phyloP scores from a whole-genome alignment of 2,888 invertebrate genomes.

The Harmothoe impar region DNA sequence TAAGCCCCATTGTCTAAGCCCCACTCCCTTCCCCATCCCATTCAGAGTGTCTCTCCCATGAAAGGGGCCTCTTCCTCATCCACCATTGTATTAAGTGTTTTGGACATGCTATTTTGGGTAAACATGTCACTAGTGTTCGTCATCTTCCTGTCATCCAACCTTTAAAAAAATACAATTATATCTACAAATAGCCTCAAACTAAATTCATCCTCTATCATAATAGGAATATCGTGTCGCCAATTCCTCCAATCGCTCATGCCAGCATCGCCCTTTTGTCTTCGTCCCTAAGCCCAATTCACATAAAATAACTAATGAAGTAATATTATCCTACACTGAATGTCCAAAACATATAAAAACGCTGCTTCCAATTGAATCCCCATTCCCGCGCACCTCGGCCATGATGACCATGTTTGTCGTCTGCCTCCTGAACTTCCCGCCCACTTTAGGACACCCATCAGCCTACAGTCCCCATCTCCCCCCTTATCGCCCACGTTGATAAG shows the following conservation, averaged over 20 bases:
- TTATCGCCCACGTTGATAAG: conserved; percentile 1
- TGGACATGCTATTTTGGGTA: no score
- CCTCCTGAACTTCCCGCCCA: neutral
- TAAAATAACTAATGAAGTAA: neutral
- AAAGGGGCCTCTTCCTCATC: no score
- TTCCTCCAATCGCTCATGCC: neutral
- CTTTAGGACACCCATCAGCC: neutral
- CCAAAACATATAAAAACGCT: neutral
- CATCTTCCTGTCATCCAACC: no score
- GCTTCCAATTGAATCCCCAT: neutral
- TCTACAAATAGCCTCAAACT: neutral
- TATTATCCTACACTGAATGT: neutral
- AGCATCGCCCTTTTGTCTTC: neutral
- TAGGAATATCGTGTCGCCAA: neutral
- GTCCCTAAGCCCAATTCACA: neutral
- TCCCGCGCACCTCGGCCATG: neutral
- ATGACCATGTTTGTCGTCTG: neutral
- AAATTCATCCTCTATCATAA: neutral
- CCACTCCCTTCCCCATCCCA: no score
- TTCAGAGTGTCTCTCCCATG: no score
- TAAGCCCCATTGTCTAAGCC: no score
- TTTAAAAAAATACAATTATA: no score
- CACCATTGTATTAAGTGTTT: no score
- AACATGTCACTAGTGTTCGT: no score
- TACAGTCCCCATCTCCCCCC: neutral